Evolutionary conservation across 1,140 invertebrate species (phyloP), one percentile per base, ranked within the genome.

Genomic region (Heliconius himera): DNA sequence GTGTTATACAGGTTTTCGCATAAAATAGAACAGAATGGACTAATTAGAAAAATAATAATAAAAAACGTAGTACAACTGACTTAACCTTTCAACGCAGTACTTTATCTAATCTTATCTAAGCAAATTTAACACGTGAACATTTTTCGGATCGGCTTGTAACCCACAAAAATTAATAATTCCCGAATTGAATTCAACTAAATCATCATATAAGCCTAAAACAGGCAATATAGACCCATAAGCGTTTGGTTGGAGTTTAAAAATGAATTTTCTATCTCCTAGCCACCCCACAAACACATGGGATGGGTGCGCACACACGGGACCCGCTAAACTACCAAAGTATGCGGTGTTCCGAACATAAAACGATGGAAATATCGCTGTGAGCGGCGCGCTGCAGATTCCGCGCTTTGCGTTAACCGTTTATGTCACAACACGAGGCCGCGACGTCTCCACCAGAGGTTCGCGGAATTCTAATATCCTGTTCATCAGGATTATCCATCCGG

Each of bases 391-490:
- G 79, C 41, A 80, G 82, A 78, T 78, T 78, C 77, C 80, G 41
- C 60, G 76, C 76, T 77, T 77, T 75, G 54, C 76, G 75, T 77
- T 80, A 77, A 77, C 77, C 79, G 79, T 75, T 82, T 78, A 81
- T 74, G 81, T 81, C 83, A 60, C 54, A 56, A 71, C 66, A 72
- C 70, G 70, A 54, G 54, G 76, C 74, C 76, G 71, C 79, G 77
- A 74, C 76, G 79, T 79, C 79, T 73, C 74, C 66, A 51, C 60
- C 80, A 79, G 78, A 77, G 80, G 33, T 81, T 79, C 83, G 78
- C 79, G 80, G 82, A 85, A 84, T 85, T 84, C 81, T 82, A 85
- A 85, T 85, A 85, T 85, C 84, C 81, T 80, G 82, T 80, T 82
- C 78, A 81, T 83, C 83, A 86, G 82, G 71, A 74, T 81, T 82